Conservation (phyloP, 2,797 vertebrate genomes). For the Mus minutoides region DNA sequence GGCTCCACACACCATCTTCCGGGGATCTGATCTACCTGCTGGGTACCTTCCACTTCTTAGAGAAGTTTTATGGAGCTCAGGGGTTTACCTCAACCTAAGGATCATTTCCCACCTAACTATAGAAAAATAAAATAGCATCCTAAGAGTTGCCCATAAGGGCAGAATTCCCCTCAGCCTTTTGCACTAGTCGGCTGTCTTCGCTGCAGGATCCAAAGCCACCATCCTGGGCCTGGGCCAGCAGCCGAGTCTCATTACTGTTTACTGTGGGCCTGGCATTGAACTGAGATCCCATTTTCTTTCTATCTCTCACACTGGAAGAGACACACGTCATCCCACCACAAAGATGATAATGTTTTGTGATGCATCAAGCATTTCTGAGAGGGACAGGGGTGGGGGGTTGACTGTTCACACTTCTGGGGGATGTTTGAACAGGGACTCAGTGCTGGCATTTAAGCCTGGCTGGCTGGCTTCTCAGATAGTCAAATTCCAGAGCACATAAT, state of each 20-base stretch:
- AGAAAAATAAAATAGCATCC: not conserved
- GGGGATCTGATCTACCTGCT: not conserved
- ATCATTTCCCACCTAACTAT: not conserved
- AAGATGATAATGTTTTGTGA: not conserved
- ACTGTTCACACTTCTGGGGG: not conserved
- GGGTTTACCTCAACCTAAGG: not conserved
- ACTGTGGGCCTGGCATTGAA: not conserved
- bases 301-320: not conserved
- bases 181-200: not conserved
- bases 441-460: not conserved
- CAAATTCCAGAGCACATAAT: not conserved
- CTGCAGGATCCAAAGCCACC: not conserved
- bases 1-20: not conserved
- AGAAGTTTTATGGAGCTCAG: not conserved
- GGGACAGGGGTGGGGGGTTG: not conserved
- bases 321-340: not conserved
- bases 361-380: slow-evolving; percentile 26
- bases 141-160: not conserved
- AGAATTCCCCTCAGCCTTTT: not conserved
- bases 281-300: not conserved
- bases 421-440: not conserved
- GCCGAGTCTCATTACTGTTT: not conserved
- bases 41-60: not conserved
- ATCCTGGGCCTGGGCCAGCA: not conserved
- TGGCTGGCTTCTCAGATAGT: not conserved